Percentiles rank a stretch among this genome's conserved stretches.
phyloP scores from a whole-genome alignment of 1,140 invertebrate genomes.

The Marisa cornuarietis region DNA sequence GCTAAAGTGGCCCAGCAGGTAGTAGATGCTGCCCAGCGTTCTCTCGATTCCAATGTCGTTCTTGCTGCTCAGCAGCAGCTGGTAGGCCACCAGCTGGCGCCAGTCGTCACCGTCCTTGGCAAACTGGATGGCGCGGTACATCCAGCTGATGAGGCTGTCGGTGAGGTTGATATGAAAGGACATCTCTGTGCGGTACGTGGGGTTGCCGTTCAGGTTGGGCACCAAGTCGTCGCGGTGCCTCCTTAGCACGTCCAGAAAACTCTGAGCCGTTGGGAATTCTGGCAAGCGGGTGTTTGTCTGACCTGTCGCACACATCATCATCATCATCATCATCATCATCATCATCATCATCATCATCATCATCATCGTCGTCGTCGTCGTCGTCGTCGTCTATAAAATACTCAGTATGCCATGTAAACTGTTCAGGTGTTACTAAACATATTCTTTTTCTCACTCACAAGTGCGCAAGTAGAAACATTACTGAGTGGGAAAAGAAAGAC shows the following conservation, averaged over 20 bases:
- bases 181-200: constrained; percentile 29
- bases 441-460: background rate
- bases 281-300: background rate
- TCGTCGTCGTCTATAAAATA: background rate
- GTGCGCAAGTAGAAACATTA: background rate
- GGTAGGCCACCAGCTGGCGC: constrained; percentile 42
- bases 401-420: no score
- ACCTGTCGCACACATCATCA: background rate
- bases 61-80: constrained; percentile 40
- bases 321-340: background rate
- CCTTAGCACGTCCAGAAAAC: constrained; percentile 14
- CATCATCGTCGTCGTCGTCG: background rate
- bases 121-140: constrained; percentile 35
- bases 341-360: background rate
- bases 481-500: no score
- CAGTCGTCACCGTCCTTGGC: constrained; percentile 36
- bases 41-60: constrained; percentile 46
- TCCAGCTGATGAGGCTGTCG: constrained; percentile 32
- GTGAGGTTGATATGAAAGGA: constrained; percentile 35
- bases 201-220: constrained; percentile 16
- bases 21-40: constrained; percentile 42
- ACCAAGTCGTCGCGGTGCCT: constrained; percentile 32
- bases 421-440: background rate
- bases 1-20: constrained; percentile 30
- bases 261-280: constrained; percentile 8